Conservation (phyloP, 2,797 vertebrate species). For the Tamandua tetradactyla region DNA sequence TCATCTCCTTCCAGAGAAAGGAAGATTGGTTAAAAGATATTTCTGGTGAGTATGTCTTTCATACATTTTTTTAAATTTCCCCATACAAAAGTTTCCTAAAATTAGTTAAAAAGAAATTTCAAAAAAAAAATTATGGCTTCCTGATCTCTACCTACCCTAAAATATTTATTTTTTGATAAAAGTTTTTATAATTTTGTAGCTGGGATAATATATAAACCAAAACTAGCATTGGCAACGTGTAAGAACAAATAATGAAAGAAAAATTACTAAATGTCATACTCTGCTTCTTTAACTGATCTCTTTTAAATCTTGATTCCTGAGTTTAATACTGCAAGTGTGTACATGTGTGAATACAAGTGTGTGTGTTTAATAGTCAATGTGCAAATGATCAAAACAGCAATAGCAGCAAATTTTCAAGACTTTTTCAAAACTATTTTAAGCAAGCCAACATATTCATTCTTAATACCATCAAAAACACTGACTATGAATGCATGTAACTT, state of each 20-base stretch:
- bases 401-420: neutral
- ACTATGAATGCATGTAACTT: slow-evolving; percentile 3
- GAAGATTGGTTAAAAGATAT: neutral
- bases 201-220: slow-evolving; percentile 31
- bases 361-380: slow-evolving; percentile 49
- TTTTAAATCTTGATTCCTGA: neutral
- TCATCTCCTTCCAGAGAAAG: neutral
- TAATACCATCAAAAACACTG: neutral
- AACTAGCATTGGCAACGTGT: slow-evolving; percentile 15
- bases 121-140: slow-evolving; percentile 36
- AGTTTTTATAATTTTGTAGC: slow-evolving; percentile 52
- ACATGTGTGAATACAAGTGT: neutral
- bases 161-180: slow-evolving; percentile 62
- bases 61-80: neutral
- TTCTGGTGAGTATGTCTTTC: neutral
- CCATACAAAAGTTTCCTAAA: neutral
- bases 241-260: slow-evolving; percentile 57
- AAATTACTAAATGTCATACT: neutral
- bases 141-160: slow-evolving; percentile 2
- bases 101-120: slow-evolving; percentile 25
- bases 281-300: slow-evolving; percentile 19
- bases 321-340: neutral
- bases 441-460: neutral
- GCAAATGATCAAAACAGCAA: slow-evolving; percentile 38
- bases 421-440: neutral